A percentile compares a stretch with the other conserved stretches of the same genome.
phyloP scores from a whole-genome alignment of 2,113 vertebrate species.

The Saguinus imperator region DNA sequence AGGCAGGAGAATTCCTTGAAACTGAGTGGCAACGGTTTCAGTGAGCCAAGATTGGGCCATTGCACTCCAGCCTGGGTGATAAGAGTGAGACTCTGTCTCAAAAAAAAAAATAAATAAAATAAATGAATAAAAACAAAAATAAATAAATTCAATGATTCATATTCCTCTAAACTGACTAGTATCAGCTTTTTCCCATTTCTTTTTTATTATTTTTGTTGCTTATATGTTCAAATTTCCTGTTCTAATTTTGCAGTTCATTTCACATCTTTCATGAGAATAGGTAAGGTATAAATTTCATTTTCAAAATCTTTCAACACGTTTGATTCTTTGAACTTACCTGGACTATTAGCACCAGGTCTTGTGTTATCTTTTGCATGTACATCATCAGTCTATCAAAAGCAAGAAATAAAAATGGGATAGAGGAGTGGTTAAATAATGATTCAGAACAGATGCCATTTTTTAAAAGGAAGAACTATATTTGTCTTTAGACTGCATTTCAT shows the following conservation, averaged over 20 bases:
- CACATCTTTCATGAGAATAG: neutral
- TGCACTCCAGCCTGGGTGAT: too few species aligned
- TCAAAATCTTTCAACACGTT: neutral
- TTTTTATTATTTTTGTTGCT: neutral
- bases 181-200: neutral
- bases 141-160: neutral
- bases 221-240: slow-evolving; percentile 26
- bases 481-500: neutral
- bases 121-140: too few species aligned
- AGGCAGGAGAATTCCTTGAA: too few species aligned
- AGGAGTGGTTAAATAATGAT: neutral
- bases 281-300: neutral
- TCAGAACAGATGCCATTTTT: neutral
- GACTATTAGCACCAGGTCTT: slow-evolving; percentile 90
- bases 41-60: too few species aligned
- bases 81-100: too few species aligned
- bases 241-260: neutral
- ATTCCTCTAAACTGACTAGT: neutral
- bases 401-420: neutral
- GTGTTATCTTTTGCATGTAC: slow-evolving; percentile 97
- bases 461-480: neutral
- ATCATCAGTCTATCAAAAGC: slow-evolving; percentile 91
- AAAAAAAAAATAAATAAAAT: too few species aligned
- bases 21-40: too few species aligned
- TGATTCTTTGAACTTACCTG: slow-evolving; percentile 84